Conservation (phyloP, 2,888 invertebrate species). For the Drosophila conformis region DNA sequence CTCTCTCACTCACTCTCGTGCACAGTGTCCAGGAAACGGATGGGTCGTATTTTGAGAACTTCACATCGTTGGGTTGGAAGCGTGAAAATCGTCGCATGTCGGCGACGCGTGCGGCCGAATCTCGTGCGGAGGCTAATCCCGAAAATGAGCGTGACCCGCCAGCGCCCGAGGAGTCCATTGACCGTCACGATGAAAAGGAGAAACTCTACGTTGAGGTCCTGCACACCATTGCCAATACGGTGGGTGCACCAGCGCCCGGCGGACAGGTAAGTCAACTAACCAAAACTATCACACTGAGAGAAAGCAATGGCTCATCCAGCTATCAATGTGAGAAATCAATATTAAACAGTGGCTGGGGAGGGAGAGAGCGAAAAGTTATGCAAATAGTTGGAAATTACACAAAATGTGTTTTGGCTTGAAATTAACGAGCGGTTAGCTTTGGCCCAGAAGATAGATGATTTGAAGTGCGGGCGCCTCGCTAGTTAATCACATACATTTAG, state of each 20-base stretch:
- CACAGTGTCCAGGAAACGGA: slow-evolving; percentile 96
- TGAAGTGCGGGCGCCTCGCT: slow-evolving; percentile 23
- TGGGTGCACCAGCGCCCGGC: slow-evolving; percentile 90
- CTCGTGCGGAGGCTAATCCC: slow-evolving; percentile 89
- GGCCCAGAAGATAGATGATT: slow-evolving; percentile 57
- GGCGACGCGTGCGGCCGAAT: slow-evolving; percentile 90
- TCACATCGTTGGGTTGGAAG: slow-evolving; percentile 96
- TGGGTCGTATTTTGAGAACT: slow-evolving; percentile 97
- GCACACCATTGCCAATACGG: slow-evolving; percentile 98
- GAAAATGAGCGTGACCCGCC: slow-evolving; percentile 85
- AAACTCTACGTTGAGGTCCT: slow-evolving; percentile 95
- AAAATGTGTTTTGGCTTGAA: slow-evolving; percentile 51
- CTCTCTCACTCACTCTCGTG: slow-evolving; percentile 82
- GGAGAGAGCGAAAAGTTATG: slow-evolving; percentile 49
- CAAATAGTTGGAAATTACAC: slow-evolving; percentile 68
- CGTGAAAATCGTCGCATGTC: slow-evolving; percentile 94
- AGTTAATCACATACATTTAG: slow-evolving; percentile 64
- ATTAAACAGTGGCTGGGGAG: slow-evolving; percentile 10
- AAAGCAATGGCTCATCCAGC: not conserved
- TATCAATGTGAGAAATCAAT: slow-evolving; percentile 49
- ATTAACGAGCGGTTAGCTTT: slow-evolving; percentile 52
- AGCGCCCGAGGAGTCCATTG: slow-evolving; percentile 82
- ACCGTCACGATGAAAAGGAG: slow-evolving; percentile 87
- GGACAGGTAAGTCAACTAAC: slow-evolving; percentile 85
- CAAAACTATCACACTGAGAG: not conserved